phyloP scores from a whole-genome alignment of 2,888 invertebrate genomes.

The Caenorhabditis virilis region DNA sequence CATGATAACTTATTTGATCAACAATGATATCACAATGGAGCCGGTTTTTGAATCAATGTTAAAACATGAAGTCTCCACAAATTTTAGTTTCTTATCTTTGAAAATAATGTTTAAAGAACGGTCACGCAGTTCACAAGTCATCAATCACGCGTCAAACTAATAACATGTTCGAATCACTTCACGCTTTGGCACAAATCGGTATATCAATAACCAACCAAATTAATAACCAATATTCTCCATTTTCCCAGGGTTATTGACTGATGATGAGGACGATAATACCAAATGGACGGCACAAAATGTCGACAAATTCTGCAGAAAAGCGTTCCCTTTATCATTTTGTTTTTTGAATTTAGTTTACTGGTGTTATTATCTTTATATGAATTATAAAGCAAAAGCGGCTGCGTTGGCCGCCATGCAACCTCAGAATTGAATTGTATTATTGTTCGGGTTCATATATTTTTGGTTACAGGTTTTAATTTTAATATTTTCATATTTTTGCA shows the following conservation, averaged over 20 bases:
- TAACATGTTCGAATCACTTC: conserved; percentile 47
- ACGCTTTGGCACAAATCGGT: conserved; percentile 48
- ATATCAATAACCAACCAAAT: neutral
- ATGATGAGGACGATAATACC: conserved; percentile 49
- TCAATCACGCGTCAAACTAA: conserved; percentile 36
- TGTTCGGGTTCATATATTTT: neutral
- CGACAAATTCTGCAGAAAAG: conserved; percentile 58
- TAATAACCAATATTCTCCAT: neutral
- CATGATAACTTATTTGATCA: too few relatives aligned
- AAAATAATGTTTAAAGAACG: conserved; percentile 13
- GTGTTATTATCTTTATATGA: conserved; percentile 61
- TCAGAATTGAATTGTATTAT: neutral
- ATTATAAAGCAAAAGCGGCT: conserved; percentile 54
- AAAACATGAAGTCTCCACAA: too few relatives aligned
- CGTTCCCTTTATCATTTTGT: conserved; percentile 60
- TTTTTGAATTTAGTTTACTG: conserved; percentile 61
- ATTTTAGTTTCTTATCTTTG: too few relatives aligned
- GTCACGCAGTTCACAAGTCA: conserved; percentile 19
- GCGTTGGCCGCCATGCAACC: conserved; percentile 42
- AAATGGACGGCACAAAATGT: conserved; percentile 62
- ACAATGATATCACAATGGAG: neutral
- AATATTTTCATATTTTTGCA: too few relatives aligned
- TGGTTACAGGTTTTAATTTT: too few relatives aligned
- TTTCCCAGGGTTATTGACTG: conserved; percentile 34
- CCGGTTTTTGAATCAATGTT: too few relatives aligned